Evolutionary conservation across 1,140 invertebrate species (phyloP).

Genomic region (Drosophila ananassae): DNA sequence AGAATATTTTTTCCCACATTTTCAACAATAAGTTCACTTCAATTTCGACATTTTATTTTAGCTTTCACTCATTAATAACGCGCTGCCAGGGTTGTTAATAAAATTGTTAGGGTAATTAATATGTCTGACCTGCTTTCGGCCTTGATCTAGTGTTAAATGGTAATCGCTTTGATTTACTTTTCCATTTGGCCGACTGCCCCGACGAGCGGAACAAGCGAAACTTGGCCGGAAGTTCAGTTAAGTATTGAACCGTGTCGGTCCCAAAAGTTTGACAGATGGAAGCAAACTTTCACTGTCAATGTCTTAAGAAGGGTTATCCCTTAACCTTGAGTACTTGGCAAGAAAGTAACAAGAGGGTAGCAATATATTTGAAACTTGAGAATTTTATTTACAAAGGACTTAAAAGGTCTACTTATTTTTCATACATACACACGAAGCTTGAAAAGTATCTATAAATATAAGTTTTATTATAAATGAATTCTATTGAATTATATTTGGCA

Average conservation of each 20-base stretch:
- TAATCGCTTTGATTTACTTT: conserved; percentile 64
- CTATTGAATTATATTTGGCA: background rate
- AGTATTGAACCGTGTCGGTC: conserved; percentile 41
- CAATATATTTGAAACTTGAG: background rate
- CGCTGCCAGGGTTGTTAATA: conserved; percentile 34
- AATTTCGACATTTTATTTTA: background rate
- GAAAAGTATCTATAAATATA: too few species aligned
- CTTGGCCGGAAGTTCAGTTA: conserved; percentile 46
- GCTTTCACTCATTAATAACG: conserved; percentile 36
- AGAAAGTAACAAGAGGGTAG: background rate
- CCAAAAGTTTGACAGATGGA: conserved; percentile 33
- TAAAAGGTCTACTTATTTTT: background rate
- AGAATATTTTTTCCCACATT: conserved; percentile 10
- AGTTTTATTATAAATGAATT: background rate
- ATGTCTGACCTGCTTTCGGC: conserved; percentile 16
- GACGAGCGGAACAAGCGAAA: conserved; percentile 56
- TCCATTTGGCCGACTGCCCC: conserved; percentile 40
- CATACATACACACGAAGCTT: too few species aligned
- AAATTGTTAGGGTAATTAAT: conserved; percentile 64
- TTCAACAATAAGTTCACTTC: conserved; percentile 3
- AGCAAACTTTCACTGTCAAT: conserved; percentile 56
- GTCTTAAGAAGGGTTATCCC: conserved; percentile 8
- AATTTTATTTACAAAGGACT: background rate
- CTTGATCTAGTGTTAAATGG: conserved; percentile 39
- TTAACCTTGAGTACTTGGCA: conserved; percentile 1